Evolutionary conservation across 2,888 invertebrate species (phyloP).

Genomic region (Xylocampa areola): DNA sequence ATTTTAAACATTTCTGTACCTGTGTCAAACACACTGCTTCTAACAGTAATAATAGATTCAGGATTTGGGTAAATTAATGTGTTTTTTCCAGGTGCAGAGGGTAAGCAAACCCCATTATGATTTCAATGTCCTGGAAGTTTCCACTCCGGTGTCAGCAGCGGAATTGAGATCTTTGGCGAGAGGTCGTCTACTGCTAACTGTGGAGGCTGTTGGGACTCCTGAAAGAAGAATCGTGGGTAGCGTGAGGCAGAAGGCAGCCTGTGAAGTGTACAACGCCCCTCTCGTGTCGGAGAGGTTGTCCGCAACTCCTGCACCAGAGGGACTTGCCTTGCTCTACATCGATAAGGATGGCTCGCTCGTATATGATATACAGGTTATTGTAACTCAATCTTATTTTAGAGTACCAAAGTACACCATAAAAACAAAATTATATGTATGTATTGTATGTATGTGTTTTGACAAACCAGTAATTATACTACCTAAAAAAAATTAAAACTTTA

Average conservation of each 20-base stretch:
- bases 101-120: conserved; percentile 94
- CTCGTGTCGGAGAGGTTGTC: conserved; percentile 88
- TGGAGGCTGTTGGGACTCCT: conserved; percentile 92
- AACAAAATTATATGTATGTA: no score
- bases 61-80: conserved; percentile 45
- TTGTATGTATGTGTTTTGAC: no score
- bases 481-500: no score
- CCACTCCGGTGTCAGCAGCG: conserved; percentile 93
- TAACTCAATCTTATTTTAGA: not conserved
- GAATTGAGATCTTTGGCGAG: conserved; percentile 94
- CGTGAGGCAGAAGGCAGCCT: conserved; percentile 93
- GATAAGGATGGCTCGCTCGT: conserved; percentile 94
- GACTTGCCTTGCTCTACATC: conserved; percentile 94
- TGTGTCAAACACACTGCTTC: not conserved
- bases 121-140: conserved; percentile 94
- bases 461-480: no score
- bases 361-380: conserved; percentile 92
- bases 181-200: conserved; percentile 92
- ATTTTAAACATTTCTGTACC: not conserved
- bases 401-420: no score
- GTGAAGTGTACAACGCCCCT: conserved; percentile 94
- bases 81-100: conserved; percentile 87
- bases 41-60: conserved; percentile 3
- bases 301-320: conserved; percentile 88
- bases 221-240: conserved; percentile 92